phyloP scores from a whole-genome alignment of 1,140 invertebrate species.

The Araneus ventricosus region DNA sequence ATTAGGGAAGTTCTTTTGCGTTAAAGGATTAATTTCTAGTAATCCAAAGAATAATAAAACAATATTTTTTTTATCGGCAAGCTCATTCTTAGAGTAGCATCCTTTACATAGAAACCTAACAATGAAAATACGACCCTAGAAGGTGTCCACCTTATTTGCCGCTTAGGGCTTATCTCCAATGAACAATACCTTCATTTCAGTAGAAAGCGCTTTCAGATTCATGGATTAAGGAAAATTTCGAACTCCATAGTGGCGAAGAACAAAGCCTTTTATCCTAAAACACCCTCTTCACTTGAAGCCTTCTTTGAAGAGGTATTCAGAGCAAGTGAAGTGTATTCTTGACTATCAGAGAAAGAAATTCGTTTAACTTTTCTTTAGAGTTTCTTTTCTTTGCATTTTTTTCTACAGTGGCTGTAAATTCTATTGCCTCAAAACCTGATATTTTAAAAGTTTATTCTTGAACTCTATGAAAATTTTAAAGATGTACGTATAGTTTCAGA shows the following conservation, averaged over 20 bases:
- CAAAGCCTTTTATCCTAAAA: constrained; percentile 33
- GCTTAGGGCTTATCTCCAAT: constrained; percentile 11
- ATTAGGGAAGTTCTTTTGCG: neutral
- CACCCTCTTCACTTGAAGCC: constrained; percentile 22
- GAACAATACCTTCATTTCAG: constrained; percentile 33
- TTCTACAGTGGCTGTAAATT: too few species aligned
- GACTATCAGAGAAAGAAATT: constrained; percentile 12
- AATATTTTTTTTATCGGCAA: neutral
- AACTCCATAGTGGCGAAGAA: neutral
- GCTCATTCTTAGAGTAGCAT: neutral
- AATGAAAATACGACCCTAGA: neutral
- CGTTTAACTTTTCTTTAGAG: neutral
- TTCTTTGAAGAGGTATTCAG: constrained; percentile 5
- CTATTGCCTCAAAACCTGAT: too few species aligned
- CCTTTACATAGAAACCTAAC: neutral
- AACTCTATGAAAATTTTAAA: too few species aligned
- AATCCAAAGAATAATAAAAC: neutral
- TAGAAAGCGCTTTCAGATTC: constrained; percentile 28
- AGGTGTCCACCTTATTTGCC: constrained; percentile 24
- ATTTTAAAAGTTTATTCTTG: too few species aligned
- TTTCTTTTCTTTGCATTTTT: neutral
- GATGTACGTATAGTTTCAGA: too few species aligned
- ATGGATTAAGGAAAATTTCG: constrained; percentile 20
- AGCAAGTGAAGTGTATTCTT: constrained; percentile 15
- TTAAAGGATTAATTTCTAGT: neutral